Base-by-base conservation (phyloP, 2,113 vertebrate genomes). In the Mellivora capensis region DNA sequence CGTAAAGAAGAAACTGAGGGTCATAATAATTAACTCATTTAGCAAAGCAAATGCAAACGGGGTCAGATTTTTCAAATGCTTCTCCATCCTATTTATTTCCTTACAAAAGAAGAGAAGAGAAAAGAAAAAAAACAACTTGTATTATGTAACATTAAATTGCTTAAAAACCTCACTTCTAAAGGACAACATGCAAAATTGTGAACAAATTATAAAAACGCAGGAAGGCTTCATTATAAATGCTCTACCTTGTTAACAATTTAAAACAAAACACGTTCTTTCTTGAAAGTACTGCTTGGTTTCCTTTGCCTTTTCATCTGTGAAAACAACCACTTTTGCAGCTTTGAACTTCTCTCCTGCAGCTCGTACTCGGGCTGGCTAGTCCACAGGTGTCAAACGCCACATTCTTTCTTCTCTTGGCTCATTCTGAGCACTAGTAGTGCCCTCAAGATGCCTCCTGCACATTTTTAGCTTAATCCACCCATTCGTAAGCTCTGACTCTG, bases 391-490 rank as follows among this genome's bases (percentile, higher is more conserved):
- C 79, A 62, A 52, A 72, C 49, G 79, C 61, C 20, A 42, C 42
- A 23, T 59, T 93, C 42, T 69, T 59, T 93, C 49, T 74, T 29
- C 39, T 12, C n/a, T 49, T 49, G 25, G 69, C 57, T 82, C 59
- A 29, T 31, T 82, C 21, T 23, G n/a, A 91, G 27, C 44, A 29
- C 31, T 11, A 18, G 72, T 7, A 42, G 91, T 67, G 91, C 91
- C 88, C 72, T 91, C 49, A 17, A 42, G 86, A 59, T 44, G 91
- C 76, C 95, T 95, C 44, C 77, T 61, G 77, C 64, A 87, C 47
- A 4, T 62, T 87, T 81, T 79, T 59, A 83, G 91, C 90, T 86
- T 95, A 91, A 96, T 93, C 96, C 83, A 27, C 27, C 47, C 91
- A 74, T 89, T 87, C 42, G 42, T 37, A 64, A 89, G 31, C 95